Conservation (phyloP, 2,888 invertebrate species). For the Dorcus parallelipipedus region DNA sequence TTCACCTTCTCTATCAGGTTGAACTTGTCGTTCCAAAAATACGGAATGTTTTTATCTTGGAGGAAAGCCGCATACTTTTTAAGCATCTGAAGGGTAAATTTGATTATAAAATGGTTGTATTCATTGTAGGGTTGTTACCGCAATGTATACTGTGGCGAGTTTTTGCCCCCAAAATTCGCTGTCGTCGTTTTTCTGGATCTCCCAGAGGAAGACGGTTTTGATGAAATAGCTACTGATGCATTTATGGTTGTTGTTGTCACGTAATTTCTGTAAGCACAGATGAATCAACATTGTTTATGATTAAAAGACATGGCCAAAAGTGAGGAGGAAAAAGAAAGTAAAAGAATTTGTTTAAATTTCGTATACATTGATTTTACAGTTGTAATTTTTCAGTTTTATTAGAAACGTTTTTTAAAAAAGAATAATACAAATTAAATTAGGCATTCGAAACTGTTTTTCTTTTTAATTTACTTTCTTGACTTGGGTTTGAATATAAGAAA, state of each 20-base stretch:
- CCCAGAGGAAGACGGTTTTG: conserved; percentile 49
- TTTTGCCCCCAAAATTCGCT: conserved; percentile 29
- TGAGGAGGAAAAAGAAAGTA: too few species aligned
- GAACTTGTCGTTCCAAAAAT: conserved; percentile 44
- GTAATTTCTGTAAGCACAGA: conserved; percentile 43
- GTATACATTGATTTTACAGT: too few species aligned
- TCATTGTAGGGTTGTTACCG: conserved; percentile 21
- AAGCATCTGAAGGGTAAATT: conserved; percentile 40
- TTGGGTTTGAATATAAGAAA: too few species aligned
- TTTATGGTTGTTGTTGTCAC: conserved; percentile 41
- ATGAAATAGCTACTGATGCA: conserved; percentile 50
- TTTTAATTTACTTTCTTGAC: too few species aligned
- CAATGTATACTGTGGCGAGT: conserved; percentile 37
- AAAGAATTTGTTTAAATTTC: too few species aligned
- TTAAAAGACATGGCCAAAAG: too few species aligned
- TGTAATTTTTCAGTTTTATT: too few species aligned
- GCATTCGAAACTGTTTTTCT: too few species aligned
- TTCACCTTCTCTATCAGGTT: conserved; percentile 41
- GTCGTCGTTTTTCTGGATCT: conserved; percentile 30
- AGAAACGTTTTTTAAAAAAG: too few species aligned
- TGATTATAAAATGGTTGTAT: not conserved
- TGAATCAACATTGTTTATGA: not conserved
- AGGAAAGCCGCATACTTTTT: conserved; percentile 34
- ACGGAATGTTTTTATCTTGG: conserved; percentile 32
- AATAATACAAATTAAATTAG: too few species aligned